A percentile compares a stretch with the other conserved stretches of the same genome.
phyloP scores from a whole-genome alignment of 2,888 invertebrate species.

The Leptopterna dolabrata region DNA sequence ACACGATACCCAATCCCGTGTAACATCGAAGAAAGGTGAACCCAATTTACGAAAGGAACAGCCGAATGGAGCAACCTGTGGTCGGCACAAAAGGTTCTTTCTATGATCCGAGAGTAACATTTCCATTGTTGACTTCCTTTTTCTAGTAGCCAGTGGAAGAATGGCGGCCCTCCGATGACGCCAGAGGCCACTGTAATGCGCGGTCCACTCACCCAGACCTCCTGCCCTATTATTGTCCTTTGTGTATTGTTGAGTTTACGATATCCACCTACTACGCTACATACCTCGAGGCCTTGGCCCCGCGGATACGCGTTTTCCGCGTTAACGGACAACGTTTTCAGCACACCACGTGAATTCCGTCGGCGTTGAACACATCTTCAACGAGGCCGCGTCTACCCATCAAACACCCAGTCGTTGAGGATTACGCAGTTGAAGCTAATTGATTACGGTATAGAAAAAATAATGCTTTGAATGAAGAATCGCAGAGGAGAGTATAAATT shows the following conservation, averaged over 20 bases:
- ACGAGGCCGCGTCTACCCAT: too few species aligned
- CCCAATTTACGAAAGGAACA: not conserved
- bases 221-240: not conserved
- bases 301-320: not conserved
- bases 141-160: not conserved
- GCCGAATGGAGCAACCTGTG: not conserved
- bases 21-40: not conserved
- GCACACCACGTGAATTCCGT: too few species aligned
- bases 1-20: too few species aligned
- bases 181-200: not conserved
- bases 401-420: too few species aligned
- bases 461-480: too few species aligned
- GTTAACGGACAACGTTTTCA: not conserved
- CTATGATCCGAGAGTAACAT: not conserved
- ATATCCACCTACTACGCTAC: conserved; percentile 7
- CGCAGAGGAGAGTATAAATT: too few species aligned
- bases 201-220: not conserved
- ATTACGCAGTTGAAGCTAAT: too few species aligned
- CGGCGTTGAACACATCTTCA: too few species aligned
- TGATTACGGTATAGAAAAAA: too few species aligned
- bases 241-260: not conserved
- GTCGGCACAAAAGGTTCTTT: not conserved
- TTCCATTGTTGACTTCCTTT: not conserved
- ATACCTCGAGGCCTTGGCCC: not conserved
- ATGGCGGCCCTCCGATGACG: not conserved